Evolutionary conservation across 2,888 invertebrate species (phyloP), one percentile per base, ranked within the genome.

Genomic region (Hecatera dysodea): DNA sequence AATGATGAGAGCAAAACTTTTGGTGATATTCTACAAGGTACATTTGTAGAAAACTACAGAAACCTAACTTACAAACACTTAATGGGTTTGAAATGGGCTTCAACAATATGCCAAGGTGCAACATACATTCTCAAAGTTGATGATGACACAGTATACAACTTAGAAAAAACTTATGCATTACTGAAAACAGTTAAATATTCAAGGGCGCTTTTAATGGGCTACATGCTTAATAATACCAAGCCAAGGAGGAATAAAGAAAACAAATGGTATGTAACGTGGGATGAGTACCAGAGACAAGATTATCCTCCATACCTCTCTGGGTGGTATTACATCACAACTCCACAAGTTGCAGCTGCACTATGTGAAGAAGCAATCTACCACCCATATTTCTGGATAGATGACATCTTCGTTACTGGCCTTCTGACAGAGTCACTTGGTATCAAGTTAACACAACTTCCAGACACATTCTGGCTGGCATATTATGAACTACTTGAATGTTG

Each of bases 381-480:
- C n/a, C 94, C 96, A 24, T 98, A 97, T 85, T 99, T 99, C 93
- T 99, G 99, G 99, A 98, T 99, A 73, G 99, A 99, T 89, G 99
- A 99, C 90, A 97, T 98, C 55, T 98, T 97, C 90, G 93, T 99
- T 0, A 99, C 99, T 0, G 99, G 99, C 1, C 95, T 98, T 61
- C 92, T 99, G 42, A 96, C 97, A 11, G 93, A 97, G 66, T 93
- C 96, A 39, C 90, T 97, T 33, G 93, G 94, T 50, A 95, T 98
- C n/a, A 92, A 96, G 50, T 91, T 97, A 52, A 93, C 92, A 68
- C 96, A 97, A 63, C 90, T 98, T 17, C 93, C 94, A 42, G 95
- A 96, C 57, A 87, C 96, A 22, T 96, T 96, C 88, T 98, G 97
- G 93, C 39, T 39, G 15, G 39, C 97, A 12, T 97, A 98, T 90